Conservation (phyloP, 2,113 vertebrate genomes). For the Protobothrops mucrosquamatus region DNA sequence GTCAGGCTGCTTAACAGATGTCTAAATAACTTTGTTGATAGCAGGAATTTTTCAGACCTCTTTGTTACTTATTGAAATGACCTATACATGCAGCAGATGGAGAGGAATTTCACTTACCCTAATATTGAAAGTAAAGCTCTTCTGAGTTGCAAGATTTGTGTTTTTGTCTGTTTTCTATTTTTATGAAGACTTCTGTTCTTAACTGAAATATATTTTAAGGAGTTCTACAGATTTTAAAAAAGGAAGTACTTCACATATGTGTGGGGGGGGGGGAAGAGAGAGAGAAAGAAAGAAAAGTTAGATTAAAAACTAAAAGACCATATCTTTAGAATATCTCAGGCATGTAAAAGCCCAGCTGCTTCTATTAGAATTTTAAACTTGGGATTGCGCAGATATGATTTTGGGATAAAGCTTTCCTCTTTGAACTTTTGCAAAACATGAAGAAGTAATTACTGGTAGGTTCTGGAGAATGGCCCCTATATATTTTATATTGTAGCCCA, state of each 20-base stretch:
- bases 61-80: conserved; percentile 62
- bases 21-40: conserved; percentile 63
- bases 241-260: too few species aligned
- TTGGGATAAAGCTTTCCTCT: conserved; percentile 21
- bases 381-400: background rate
- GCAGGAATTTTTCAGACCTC: conserved; percentile 57
- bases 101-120: conserved; percentile 56
- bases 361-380: background rate
- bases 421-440: conserved; percentile 28
- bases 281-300: background rate
- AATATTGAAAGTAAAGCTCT: conserved; percentile 41
- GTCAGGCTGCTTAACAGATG: conserved; percentile 59
- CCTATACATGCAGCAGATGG: conserved; percentile 60
- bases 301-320: conserved; percentile 12
- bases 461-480: conserved; percentile 54
- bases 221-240: conserved; percentile 44
- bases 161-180: conserved; percentile 54
- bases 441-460: conserved; percentile 42
- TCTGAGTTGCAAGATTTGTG: conserved; percentile 39
- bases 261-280: too few species aligned
- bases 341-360: background rate
- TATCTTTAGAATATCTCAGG: conserved; percentile 24
- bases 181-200: conserved; percentile 62
- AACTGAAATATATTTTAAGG: conserved; percentile 49
- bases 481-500: conserved; percentile 29